These are phyloP conservation scores for Peromyscus leucopus DNA, from an alignment of 2,113 vertebrate species.

Conservation along the genomic window DNA sequence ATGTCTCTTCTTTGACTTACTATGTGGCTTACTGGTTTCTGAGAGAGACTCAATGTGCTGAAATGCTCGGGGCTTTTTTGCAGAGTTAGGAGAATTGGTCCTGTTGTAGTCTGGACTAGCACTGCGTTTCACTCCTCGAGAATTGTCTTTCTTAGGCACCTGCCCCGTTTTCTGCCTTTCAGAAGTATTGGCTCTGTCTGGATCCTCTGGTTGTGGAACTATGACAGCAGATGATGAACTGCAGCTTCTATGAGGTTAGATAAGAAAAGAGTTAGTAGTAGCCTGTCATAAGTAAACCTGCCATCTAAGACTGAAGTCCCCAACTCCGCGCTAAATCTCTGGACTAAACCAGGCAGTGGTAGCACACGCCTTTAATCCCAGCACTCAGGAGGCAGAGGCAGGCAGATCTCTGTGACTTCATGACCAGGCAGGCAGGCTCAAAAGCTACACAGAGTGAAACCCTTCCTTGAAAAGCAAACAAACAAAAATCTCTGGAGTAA, in stretches of 20 bases:
- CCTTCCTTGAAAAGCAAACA: too few species aligned
- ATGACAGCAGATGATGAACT: slow-evolving; percentile 94
- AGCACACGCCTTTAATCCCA: too few species aligned
- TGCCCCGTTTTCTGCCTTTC: slow-evolving; percentile 94
- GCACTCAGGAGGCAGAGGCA: too few species aligned
- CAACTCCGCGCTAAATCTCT: too few species aligned
- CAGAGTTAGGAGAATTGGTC: slow-evolving; percentile 94
- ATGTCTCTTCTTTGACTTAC: slow-evolving; percentile 96
- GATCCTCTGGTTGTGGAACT: slow-evolving; percentile 94
- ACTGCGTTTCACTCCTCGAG: slow-evolving; percentile 95
- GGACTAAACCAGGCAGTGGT: too few species aligned
- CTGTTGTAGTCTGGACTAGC: slow-evolving; percentile 96
- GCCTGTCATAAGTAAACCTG: background rate
- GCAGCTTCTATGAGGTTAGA: slow-evolving; percentile 92
- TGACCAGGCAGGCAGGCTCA: too few species aligned
- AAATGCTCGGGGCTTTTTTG: slow-evolving; percentile 97
- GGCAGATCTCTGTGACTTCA: too few species aligned
- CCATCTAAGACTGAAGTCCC: too few species aligned
- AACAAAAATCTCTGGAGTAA: background rate
- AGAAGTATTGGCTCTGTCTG: slow-evolving; percentile 94
- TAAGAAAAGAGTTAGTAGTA: slow-evolving; percentile 78
- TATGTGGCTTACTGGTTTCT: slow-evolving; percentile 92
- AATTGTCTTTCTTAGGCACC: slow-evolving; percentile 95
- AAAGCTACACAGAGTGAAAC: too few species aligned
- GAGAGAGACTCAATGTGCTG: slow-evolving; percentile 91